phyloP scores from a whole-genome alignment of 1,140 invertebrate species.

The Propsilocerus akamusi region DNA sequence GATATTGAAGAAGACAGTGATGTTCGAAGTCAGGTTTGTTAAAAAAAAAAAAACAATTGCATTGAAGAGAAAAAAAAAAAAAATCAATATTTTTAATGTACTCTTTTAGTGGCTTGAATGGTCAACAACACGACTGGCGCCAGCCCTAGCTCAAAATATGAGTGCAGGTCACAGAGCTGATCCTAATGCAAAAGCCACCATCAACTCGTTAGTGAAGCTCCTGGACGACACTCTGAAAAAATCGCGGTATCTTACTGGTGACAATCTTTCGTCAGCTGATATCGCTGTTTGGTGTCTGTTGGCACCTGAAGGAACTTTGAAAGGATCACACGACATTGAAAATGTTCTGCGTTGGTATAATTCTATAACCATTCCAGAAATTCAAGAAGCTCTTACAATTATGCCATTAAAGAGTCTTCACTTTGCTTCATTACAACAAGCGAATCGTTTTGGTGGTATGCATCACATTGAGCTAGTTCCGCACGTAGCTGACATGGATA shows the following conservation, averaged over 20 bases:
- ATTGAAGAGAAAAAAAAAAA: slow-evolving; percentile 16
- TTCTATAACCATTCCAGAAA: slow-evolving; percentile 16
- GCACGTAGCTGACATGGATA: slow-evolving; percentile 25
- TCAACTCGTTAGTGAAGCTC: slow-evolving; percentile 26
- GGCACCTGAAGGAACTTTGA: slow-evolving; percentile 24
- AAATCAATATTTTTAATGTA: slow-evolving; percentile 5
- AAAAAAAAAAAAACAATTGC: slow-evolving; percentile 19
- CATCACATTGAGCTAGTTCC: slow-evolving; percentile 21
- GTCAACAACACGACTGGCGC: slow-evolving; percentile 46
- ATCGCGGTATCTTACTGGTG: slow-evolving; percentile 13
- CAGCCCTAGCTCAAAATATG: slow-evolving; percentile 27
- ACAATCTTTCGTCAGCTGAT: slow-evolving; percentile 13
- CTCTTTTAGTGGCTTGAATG: slow-evolving; percentile 53
- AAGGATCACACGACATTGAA: slow-evolving; percentile 20
- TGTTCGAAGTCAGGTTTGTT: slow-evolving; percentile 9
- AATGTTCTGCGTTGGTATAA: slow-evolving; percentile 17
- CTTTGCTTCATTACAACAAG: slow-evolving; percentile 21
- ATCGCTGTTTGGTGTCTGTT: slow-evolving; percentile 18
- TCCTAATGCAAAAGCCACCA: slow-evolving; percentile 25
- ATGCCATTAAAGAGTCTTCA: slow-evolving; percentile 18
- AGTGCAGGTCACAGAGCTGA: slow-evolving; percentile 25
- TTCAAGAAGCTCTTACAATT: slow-evolving; percentile 16
- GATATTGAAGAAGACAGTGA: slow-evolving; percentile 16
- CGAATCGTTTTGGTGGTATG: slow-evolving; percentile 19
- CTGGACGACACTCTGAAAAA: slow-evolving; percentile 23